Base-by-base conservation (phyloP, 2,888 invertebrate species). In the Achlya flavicornis region DNA sequence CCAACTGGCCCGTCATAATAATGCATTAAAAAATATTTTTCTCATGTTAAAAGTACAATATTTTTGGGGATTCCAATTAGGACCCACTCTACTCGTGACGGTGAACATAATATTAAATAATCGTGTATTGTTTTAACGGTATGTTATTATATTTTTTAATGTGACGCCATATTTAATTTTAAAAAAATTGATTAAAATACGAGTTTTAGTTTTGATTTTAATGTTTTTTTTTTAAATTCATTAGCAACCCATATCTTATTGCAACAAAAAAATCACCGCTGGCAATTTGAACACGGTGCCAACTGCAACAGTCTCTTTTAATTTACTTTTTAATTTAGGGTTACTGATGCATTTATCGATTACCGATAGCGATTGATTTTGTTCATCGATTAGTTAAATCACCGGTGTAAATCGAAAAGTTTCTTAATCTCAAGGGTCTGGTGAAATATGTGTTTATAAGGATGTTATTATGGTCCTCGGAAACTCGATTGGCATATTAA, bases 311-410 rank as follows among this genome's bases (percentile, higher is more conserved):
- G 48, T 48, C 48, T 48, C 48, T 48, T 48, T 48, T 16, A 48
- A 48, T 48, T 16, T 19, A 19, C 2, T 19, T 53, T 53, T 53
- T 53, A 48, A 48, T 53, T 53, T 53, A 19, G 53, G 53, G 53
- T 53, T 53, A 53, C 53, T n/a, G 53, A 19, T 19, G 53, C 53
- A 19, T 53, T 53, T 41, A 19, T n/a, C 58, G 58, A 59, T 38
- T 11, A 16, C n/a, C 35, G 33, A 35, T 33, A 58, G 14, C 33
- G n/a, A 58, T 58, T n/a, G 33, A 12, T 14, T 59, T 38, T 35
- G 58, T 59, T 38, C 33, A 59, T 38, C 58, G 58, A 59, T 59
- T 59, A 38, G 58, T 35, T 19, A 59, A 59, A 59, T 59, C 38
- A 53, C 53, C 53, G 19, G 53, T 19, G 53, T 53, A 38, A 59